Evolutionary conservation across 2,888 invertebrate species (phyloP).

Genomic region (Macaria notata): DNA sequence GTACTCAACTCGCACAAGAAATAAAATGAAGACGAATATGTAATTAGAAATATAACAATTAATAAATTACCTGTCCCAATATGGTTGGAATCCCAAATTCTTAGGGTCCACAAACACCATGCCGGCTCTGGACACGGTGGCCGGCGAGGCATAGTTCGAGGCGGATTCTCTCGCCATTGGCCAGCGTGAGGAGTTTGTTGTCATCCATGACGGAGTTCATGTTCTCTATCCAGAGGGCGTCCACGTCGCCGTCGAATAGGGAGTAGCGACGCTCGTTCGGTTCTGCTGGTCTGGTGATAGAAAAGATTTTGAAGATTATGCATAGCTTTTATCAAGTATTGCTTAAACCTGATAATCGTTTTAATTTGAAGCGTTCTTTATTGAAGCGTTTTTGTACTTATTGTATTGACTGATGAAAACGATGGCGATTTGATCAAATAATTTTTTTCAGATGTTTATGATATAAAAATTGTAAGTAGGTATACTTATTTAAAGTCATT

Average conservation of each 20-base stretch:
- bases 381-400: too few relatives aligned
- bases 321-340: too few relatives aligned
- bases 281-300: conserved; percentile 84
- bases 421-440: too few relatives aligned
- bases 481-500: conserved; percentile 43
- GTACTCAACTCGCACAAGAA: too few relatives aligned
- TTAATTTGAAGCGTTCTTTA: too few relatives aligned
- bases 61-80: conserved; percentile 86
- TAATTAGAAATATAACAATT: too few relatives aligned
- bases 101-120: conserved; percentile 98
- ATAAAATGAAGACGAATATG: too few relatives aligned
- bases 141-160: conserved; percentile 94
- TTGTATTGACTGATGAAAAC: too few relatives aligned
- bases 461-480: too few relatives aligned
- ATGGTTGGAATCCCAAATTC: conserved; percentile 92
- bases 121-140: conserved; percentile 95
- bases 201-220: conserved; percentile 99
- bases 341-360: too few relatives aligned
- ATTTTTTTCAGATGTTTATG: too few relatives aligned
- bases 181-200: conserved; percentile 93
- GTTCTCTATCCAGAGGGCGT: conserved; percentile 97
- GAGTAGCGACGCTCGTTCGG: conserved; percentile 91
- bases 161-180: conserved; percentile 94
- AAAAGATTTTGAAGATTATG: too few relatives aligned
- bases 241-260: conserved; percentile 96